Evolutionary conservation across 2,797 vertebrate genomes (phyloP).

Genomic region (Scarus forsteni): DNA sequence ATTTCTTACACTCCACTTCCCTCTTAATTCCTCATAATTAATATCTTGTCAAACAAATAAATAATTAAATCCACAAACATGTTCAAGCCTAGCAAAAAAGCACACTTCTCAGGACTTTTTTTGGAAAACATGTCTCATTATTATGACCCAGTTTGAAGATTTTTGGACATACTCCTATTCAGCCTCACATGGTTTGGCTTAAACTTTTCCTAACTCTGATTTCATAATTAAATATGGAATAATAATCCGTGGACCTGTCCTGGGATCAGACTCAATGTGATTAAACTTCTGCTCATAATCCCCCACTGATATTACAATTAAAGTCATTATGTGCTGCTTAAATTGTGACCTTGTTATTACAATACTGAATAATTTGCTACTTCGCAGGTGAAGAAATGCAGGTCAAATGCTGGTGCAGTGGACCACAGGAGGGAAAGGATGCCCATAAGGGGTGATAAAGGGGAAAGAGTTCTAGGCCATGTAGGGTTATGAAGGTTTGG

Average conservation of each 20-base stretch:
- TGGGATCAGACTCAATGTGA: constrained; percentile 49
- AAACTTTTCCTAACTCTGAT: constrained; percentile 19
- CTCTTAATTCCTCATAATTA: constrained; percentile 21
- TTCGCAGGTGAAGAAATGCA: constrained; percentile 45
- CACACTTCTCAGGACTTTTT: too few relatives aligned
- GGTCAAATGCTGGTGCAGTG: constrained; percentile 31
- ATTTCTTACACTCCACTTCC: constrained; percentile 21
- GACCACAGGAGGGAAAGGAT: background rate
- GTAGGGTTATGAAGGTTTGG: too few relatives aligned
- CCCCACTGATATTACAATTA: too few relatives aligned
- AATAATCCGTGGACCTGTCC: constrained; percentile 3
- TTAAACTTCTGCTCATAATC: constrained; percentile 32
- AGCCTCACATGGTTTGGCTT: constrained; percentile 8
- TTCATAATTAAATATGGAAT: too few relatives aligned
- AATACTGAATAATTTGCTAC: constrained; percentile 33
- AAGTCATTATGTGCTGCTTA: background rate
- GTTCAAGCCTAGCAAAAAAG: background rate
- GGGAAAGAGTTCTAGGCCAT: too few relatives aligned
- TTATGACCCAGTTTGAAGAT: constrained; percentile 19
- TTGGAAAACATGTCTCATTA: background rate
- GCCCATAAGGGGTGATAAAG: too few relatives aligned
- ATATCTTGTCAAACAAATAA: constrained; percentile 24
- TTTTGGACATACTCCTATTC: constrained; percentile 28
- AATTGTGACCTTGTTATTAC: constrained; percentile 64
- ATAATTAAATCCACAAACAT: constrained; percentile 8